A percentile compares a stretch with the other conserved stretches of the same genome.
Evolutionary conservation across 2,888 invertebrate species (phyloP).

Genomic region (Caenorhabditis sp.): DNA sequence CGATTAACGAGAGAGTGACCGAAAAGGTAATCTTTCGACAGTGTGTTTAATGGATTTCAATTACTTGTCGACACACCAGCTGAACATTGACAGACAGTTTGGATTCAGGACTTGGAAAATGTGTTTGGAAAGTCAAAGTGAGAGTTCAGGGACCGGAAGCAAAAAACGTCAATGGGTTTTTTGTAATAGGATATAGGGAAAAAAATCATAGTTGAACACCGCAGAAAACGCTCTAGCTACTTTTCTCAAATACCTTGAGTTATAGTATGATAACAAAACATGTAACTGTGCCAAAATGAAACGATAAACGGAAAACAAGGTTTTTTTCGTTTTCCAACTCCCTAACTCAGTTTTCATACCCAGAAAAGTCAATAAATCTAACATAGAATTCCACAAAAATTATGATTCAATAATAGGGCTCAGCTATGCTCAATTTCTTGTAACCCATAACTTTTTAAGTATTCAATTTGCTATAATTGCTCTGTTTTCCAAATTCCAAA

Average conservation of each 20-base stretch:
- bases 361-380: too few species aligned
- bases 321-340: too few species aligned
- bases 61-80: conserved; percentile 44
- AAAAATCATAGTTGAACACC: too few species aligned
- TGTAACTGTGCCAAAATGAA: too few species aligned
- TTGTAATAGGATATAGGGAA: too few species aligned
- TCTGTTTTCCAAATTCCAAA: neutral
- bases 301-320: too few species aligned
- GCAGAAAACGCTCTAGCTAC: too few species aligned
- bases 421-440: neutral
- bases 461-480: neutral
- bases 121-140: conserved; percentile 4
- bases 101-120: conserved; percentile 10
- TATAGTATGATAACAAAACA: too few species aligned
- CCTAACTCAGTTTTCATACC: too few species aligned
- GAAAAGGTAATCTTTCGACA: conserved; percentile 45
- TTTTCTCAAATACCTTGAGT: too few species aligned
- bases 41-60: conserved; percentile 67
- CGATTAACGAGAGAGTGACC: conserved; percentile 57
- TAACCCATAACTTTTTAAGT: neutral
- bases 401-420: neutral
- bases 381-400: neutral
- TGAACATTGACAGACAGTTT: conserved; percentile 38
- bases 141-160: neutral
- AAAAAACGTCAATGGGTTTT: too few species aligned